These are phyloP conservation scores for Agrilus planipennis DNA, from an alignment of 1,140 invertebrate species.

Conservation along the genomic window DNA sequence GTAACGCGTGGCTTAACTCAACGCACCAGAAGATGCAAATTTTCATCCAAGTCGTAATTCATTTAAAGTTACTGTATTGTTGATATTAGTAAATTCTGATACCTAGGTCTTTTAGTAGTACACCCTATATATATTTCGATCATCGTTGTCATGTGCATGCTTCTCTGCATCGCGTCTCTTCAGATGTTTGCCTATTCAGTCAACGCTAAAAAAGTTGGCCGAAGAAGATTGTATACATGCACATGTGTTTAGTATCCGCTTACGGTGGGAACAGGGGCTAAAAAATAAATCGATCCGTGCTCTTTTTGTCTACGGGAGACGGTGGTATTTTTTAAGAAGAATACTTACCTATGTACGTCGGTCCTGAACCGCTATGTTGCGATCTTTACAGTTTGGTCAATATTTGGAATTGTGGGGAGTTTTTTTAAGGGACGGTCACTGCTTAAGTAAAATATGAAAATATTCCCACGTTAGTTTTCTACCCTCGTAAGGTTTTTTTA, in stretches of 20 bases:
- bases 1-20: no score
- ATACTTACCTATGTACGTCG: constrained; percentile 4
- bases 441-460: no score
- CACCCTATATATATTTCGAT: no score
- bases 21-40: no score
- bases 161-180: constrained; percentile 1
- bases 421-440: constrained; percentile 2
- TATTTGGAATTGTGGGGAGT: constrained; percentile 9
- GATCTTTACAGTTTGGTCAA: constrained; percentile 14
- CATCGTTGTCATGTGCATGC: constrained; percentile 1
- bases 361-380: constrained; percentile 3
- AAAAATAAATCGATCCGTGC: constrained; percentile 9
- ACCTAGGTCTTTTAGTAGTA: no score
- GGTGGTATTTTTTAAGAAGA: no score
- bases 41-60: no score
- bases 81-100: no score
- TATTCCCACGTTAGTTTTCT: not conserved
- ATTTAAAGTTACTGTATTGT: no score
- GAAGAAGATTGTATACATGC: no score
- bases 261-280: constrained; percentile 12
- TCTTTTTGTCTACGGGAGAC: constrained; percentile 5
- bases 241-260: constrained; percentile 13
- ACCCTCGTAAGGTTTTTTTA: no score
- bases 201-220: constrained; percentile 4
- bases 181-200: no score